Evolutionary conservation across 1,140 invertebrate genomes (phyloP).

Genomic region (Cydia splendana): DNA sequence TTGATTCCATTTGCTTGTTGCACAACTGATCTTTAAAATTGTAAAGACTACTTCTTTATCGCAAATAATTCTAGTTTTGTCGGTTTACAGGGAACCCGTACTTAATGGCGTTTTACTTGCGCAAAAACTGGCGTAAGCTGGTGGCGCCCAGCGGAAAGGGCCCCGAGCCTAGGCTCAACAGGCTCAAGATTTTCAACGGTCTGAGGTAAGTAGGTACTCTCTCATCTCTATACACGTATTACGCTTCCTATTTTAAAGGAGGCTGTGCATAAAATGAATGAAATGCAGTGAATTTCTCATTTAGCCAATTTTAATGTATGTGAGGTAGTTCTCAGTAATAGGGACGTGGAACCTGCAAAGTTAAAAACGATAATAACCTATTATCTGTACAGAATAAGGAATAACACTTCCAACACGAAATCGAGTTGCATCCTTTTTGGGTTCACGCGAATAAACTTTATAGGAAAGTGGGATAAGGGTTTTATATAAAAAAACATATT

Average conservation of each 20-base stretch:
- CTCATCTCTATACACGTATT: not conserved
- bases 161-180: constrained; percentile 33
- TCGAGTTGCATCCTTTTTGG: constrained; percentile 49
- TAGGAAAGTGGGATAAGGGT: constrained; percentile 72
- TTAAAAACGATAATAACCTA: too few relatives aligned
- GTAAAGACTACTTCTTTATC: too few relatives aligned
- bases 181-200: constrained; percentile 40
- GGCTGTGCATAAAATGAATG: too few relatives aligned
- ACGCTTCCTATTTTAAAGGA: too few relatives aligned
- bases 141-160: constrained; percentile 29
- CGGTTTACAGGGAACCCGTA: constrained; percentile 35
- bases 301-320: not conserved
- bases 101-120: constrained; percentile 41
- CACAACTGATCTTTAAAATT: too few relatives aligned
- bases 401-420: constrained; percentile 14
- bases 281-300: too few relatives aligned
- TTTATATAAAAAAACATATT: constrained; percentile 67
- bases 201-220: constrained; percentile 39
- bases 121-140: constrained; percentile 43
- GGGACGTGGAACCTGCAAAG: not conserved
- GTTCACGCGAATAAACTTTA: constrained; percentile 71
- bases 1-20: too few relatives aligned
- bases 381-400: too few relatives aligned
- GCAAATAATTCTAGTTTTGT: not conserved
- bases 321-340: too few relatives aligned